phyloP scores from a whole-genome alignment of 1,140 invertebrate genomes.

The Monomorium pharaonis region DNA sequence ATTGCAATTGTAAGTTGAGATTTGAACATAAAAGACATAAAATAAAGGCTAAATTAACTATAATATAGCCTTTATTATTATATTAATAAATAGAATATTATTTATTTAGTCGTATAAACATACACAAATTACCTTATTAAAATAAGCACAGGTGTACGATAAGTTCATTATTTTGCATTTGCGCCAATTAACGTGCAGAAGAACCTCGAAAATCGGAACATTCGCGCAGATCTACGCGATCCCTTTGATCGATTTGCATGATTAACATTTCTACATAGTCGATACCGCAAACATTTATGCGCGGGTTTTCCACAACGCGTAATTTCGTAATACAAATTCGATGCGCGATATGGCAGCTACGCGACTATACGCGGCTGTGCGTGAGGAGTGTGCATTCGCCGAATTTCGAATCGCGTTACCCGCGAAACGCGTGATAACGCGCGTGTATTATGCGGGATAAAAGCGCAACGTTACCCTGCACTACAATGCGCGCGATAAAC shows the following conservation, averaged over 20 bases:
- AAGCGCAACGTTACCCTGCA: slow-evolving; percentile 24
- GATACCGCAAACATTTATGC: slow-evolving; percentile 48
- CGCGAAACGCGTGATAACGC: slow-evolving; percentile 50
- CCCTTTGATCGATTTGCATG: slow-evolving; percentile 18
- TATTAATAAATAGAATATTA: too few relatives aligned
- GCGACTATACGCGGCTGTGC: slow-evolving; percentile 7
- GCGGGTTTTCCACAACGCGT: slow-evolving; percentile 30
- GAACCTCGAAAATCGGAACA: neutral
- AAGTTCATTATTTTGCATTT: neutral
- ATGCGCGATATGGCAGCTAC: slow-evolving; percentile 1
- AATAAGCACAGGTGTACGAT: neutral
- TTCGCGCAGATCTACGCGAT: neutral
- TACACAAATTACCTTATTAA: neutral
- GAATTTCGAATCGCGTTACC: slow-evolving; percentile 42
- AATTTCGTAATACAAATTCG: slow-evolving; percentile 56
- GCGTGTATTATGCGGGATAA: slow-evolving; percentile 46
- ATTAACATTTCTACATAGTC: slow-evolving; percentile 45
- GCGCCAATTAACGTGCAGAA: neutral
- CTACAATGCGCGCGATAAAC: slow-evolving; percentile 43
- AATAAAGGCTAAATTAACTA: neutral
- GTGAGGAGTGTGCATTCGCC: slow-evolving; percentile 39
- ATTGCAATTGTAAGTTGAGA: neutral
- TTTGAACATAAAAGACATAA: neutral
- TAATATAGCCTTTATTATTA: too few relatives aligned
- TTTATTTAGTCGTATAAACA: neutral